Conservation (phyloP, 1,140 invertebrate species). For the Drosophila leontia region DNA sequence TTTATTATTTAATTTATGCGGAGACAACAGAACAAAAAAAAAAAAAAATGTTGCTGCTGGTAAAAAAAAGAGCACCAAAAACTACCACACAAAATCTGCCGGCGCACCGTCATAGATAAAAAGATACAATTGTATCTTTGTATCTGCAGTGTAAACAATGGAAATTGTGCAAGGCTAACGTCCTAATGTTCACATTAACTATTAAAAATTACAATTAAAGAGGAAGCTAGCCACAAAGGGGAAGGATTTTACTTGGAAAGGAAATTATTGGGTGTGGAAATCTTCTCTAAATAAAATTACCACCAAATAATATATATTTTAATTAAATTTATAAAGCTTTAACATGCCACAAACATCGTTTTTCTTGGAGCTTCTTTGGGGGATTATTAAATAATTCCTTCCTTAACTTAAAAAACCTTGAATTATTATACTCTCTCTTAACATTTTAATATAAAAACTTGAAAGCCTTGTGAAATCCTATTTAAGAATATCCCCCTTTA, state of each 20-base stretch:
- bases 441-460: neutral
- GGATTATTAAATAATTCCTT: neutral
- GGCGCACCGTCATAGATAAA: slow-evolving; percentile 46
- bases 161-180: slow-evolving; percentile 17
- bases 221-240: too few relatives aligned
- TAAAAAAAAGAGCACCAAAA: slow-evolving; percentile 57
- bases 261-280: neutral
- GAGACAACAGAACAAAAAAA: slow-evolving; percentile 58
- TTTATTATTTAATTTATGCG: slow-evolving; percentile 84
- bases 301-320: neutral
- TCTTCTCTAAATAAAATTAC: neutral
- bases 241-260: neutral
- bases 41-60: slow-evolving; percentile 49
- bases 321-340: neutral
- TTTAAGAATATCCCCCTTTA: neutral
- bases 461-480: neutral
- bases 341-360: neutral
- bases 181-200: slow-evolving; percentile 5
- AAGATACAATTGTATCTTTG: slow-evolving; percentile 53
- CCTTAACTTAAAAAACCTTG: neutral
- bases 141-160: slow-evolving; percentile 53
- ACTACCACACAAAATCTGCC: slow-evolving; percentile 43
- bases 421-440: neutral
- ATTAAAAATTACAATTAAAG: neutral
- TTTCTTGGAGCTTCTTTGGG: neutral